phyloP scores from a whole-genome alignment of 2,888 invertebrate genomes.

The Volucella bombylans region DNA sequence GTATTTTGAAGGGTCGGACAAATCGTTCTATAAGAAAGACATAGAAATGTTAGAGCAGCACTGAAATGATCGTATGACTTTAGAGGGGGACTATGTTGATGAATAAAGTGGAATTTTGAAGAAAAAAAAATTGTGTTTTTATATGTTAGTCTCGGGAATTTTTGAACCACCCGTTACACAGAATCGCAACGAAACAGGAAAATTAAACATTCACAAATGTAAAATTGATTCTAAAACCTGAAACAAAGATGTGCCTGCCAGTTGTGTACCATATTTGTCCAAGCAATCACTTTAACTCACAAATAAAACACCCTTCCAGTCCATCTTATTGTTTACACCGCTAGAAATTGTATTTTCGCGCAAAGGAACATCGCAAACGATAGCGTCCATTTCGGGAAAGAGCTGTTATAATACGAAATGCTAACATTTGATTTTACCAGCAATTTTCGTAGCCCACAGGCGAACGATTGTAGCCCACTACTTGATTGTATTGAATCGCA shows the following conservation, averaged over 20 bases:
- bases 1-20: too few species aligned
- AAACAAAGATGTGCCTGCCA: slow-evolving; percentile 33
- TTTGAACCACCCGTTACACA: neutral
- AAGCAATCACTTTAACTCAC: slow-evolving; percentile 32
- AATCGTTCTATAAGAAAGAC: too few species aligned
- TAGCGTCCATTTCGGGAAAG: neutral
- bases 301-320: neutral
- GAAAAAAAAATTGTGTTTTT: too few species aligned
- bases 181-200: slow-evolving; percentile 2
- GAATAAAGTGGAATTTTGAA: too few species aligned
- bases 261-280: slow-evolving; percentile 1
- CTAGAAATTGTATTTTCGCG: neutral
- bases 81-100: too few species aligned
- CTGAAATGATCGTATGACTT: too few species aligned
- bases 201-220: neutral
- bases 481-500: too few species aligned
- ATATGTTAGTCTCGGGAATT: too few species aligned
- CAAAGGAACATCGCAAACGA: neutral
- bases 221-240: slow-evolving; percentile 21
- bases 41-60: too few species aligned
- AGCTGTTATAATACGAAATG: slow-evolving; percentile 26
- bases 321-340: neutral
- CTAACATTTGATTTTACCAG: slow-evolving; percentile 24
- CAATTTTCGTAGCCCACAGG: too few species aligned
- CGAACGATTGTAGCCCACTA: too few species aligned